Percentiles rank a stretch among this genome's conserved stretches.
These are phyloP conservation scores for Cartodere bifasciata DNA, from an alignment of 2,888 invertebrate genomes.

Conservation along the genomic window DNA sequence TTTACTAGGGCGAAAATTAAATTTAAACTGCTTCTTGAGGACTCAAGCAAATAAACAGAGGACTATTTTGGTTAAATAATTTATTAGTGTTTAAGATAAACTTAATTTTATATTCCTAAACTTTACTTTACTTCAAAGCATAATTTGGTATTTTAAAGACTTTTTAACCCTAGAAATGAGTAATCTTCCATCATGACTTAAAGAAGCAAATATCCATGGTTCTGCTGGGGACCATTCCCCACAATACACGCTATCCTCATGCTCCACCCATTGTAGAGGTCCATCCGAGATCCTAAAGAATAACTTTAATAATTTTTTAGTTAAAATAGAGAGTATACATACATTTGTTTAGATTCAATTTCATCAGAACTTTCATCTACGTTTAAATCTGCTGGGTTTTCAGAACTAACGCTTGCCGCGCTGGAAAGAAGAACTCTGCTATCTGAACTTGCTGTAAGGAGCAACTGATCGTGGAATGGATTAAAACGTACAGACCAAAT, in stretches of 20 bases:
- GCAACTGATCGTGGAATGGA: constrained; percentile 90
- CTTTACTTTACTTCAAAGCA: too few species aligned
- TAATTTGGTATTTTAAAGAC: constrained; percentile 86
- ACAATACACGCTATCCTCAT: constrained; percentile 96
- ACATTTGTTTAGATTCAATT: constrained; percentile 41
- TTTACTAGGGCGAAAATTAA: too few species aligned
- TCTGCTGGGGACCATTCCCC: constrained; percentile 96
- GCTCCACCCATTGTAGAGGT: constrained; percentile 83
- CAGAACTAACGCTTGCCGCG: constrained; percentile 77
- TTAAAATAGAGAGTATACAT: constrained; percentile 18
- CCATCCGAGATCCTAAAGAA: constrained; percentile 62
- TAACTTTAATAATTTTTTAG: constrained; percentile 12
- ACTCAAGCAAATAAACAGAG: too few species aligned
- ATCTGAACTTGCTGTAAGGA: constrained; percentile 90
- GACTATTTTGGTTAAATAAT: too few species aligned
- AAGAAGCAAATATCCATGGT: constrained; percentile 98
- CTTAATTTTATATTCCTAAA: too few species aligned
- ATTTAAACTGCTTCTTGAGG: too few species aligned
- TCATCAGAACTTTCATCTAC: constrained; percentile 35
- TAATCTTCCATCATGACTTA: constrained; percentile 93
- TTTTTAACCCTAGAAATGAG: constrained; percentile 89
- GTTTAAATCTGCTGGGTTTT: constrained; percentile 45
- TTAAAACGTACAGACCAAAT: constrained; percentile 93
- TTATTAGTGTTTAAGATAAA: too few species aligned
- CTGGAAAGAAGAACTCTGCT: constrained; percentile 82